These are phyloP conservation scores for Eurytoma californica DNA, from an alignment of 2,888 invertebrate species.

Conservation along the genomic window DNA sequence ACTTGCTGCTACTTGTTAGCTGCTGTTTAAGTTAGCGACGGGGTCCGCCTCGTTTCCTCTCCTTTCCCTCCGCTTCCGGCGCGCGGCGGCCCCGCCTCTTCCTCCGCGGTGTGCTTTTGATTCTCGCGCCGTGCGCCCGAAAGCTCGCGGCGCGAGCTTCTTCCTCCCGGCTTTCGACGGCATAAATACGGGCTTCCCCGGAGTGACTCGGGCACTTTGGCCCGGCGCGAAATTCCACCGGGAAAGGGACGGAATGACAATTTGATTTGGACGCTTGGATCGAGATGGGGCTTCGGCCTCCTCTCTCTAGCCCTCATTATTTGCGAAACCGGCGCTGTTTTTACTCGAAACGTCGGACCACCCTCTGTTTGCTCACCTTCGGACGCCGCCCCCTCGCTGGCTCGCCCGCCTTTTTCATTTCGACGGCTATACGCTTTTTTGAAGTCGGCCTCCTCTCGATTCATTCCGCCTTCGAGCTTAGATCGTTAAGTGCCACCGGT, in stretches of 20 bases:
- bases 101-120: conserved; percentile 37
- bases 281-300: too few species aligned
- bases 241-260: conserved; percentile 31
- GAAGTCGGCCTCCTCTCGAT: background rate
- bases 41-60: conserved; percentile 36
- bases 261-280: conserved; percentile 21
- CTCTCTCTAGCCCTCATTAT: conserved; percentile 25
- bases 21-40: conserved; percentile 66
- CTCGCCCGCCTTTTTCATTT: background rate
- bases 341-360: background rate
- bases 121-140: conserved; percentile 31
- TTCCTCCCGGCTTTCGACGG: background rate
- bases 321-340: conserved; percentile 10
- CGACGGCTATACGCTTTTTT: background rate
- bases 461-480: background rate
- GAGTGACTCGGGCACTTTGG: conserved; percentile 14
- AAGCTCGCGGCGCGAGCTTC: background rate
- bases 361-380: background rate
- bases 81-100: conserved; percentile 21
- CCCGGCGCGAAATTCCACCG: conserved; percentile 31
- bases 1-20: conserved; percentile 68
- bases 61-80: conserved; percentile 24
- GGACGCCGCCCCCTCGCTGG: background rate
- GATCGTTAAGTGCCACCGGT: background rate
- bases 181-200: conserved; percentile 21